Conservation (phyloP, 1,140 invertebrate genomes). For the Papilio machaon region DNA sequence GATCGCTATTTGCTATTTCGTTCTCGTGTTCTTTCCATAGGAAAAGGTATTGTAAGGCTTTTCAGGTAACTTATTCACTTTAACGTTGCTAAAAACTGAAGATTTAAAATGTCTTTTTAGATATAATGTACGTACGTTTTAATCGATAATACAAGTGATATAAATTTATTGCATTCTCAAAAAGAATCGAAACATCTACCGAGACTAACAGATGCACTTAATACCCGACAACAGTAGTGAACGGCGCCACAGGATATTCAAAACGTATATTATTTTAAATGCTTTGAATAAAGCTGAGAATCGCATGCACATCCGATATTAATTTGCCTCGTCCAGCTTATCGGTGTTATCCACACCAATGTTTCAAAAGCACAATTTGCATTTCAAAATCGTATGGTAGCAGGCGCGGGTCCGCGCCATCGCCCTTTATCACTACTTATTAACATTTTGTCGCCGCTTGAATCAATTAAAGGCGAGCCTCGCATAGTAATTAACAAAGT, state of each 20-base stretch:
- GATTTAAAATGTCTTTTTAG: constrained; percentile 1
- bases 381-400: constrained; percentile 67
- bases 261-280: constrained; percentile 25
- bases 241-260: not conserved
- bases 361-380: constrained; percentile 70
- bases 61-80: not conserved
- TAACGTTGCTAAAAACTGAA: constrained; percentile 6
- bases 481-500: constrained; percentile 77
- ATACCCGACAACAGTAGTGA: constrained; percentile 27
- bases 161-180: constrained; percentile 38
- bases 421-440: constrained; percentile 69
- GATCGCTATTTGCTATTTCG: not conserved
- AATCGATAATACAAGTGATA: constrained; percentile 37
- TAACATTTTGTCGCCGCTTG: constrained; percentile 77
- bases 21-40: not conserved
- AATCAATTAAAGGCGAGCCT: constrained; percentile 72
- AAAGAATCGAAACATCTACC: constrained; percentile 35
- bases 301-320: constrained; percentile 62
- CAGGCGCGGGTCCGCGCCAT: constrained; percentile 48
- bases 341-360: constrained; percentile 62
- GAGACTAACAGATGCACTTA: constrained; percentile 40
- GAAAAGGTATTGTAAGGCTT: not conserved
- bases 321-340: constrained; percentile 60
- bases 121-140: constrained; percentile 13
- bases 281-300: constrained; percentile 51